These are phyloP conservation scores for Hoplostethus atlanticus DNA, from an alignment of 2,797 vertebrate genomes.

Conservation along the genomic window DNA sequence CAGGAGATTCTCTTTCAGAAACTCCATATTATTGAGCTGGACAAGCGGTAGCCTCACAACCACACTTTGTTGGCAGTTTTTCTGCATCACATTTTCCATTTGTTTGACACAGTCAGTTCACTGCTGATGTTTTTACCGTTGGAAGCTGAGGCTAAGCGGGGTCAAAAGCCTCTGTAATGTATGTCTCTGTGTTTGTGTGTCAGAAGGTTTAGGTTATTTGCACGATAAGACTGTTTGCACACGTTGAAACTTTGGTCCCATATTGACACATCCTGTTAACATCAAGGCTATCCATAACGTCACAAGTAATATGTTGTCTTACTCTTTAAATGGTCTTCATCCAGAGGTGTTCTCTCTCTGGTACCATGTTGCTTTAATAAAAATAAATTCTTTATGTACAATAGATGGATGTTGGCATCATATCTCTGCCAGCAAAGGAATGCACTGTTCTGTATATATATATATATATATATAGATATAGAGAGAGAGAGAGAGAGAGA, in stretches of 20 bases:
- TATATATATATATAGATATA: too few relatives aligned
- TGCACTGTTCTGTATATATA: too few relatives aligned
- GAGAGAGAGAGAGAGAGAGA: too few relatives aligned
- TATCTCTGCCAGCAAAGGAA: too few relatives aligned
- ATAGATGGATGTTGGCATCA: too few relatives aligned
- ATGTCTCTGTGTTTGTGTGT: constrained; percentile 35
- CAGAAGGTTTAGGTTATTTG: constrained; percentile 21
- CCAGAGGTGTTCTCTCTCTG: neutral
- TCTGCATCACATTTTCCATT: neutral
- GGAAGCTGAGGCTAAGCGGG: neutral
- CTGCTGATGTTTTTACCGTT: constrained; percentile 7
- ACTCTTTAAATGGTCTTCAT: neutral
- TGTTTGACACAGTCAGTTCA: neutral
- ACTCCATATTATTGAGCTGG: constrained; percentile 8
- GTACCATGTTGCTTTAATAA: neutral
- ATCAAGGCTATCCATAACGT: neutral
- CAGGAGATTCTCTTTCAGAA: constrained; percentile 21
- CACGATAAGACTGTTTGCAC: constrained; percentile 44
- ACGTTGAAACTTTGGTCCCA: constrained; percentile 20
- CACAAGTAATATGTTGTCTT: neutral
- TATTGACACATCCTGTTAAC: constrained; percentile 16
- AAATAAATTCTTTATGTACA: too few relatives aligned
- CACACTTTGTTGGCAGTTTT: constrained; percentile 5
- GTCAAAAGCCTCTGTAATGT: constrained; percentile 14
- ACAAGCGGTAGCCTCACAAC: neutral